Base-by-base conservation (phyloP, 1,140 invertebrate genomes). In the Drosophila navojoa region DNA sequence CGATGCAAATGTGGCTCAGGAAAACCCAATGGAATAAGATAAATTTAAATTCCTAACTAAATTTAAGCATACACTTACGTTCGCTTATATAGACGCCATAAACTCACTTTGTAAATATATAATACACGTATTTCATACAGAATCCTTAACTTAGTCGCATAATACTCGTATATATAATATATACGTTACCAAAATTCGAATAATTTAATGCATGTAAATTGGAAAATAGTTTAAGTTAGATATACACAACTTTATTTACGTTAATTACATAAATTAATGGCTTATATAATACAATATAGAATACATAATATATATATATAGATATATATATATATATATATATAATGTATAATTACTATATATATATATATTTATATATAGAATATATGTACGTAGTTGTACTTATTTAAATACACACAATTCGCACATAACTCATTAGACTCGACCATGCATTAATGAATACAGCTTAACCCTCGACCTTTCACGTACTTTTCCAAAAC, bases 261-360 rank as follows among this genome's bases (percentile, higher is more conserved):
- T 76, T 62, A 77, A 77, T 82, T 86, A 86, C 82, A 86, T 87
- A 87, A 82, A 77, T 86, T 86, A 86, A 77, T 86, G 76, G 82
- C 82, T 86, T 86, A 86, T 85, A 75, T 68, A 64, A 74, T 86
- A 85, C 71, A 68, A 72, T 67, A 74, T 67, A 74, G 57, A 69
- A 57, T 74, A 73, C 60, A 72, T 61, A 58, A 61, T 62, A 76
- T 62, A 44, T 44, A 81, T 74, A 38, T 54, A 61, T 71, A 32
- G 0, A 9, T 32, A 7, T 7, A 6, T 32, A 32, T 42, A 76
- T 64, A 55, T 59, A 44, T 60, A 53, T 67, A 73, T 66, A 71
- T 66, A 54, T 19, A 2, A 81, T 73, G 35, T 62, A 61, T 70
- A 29, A 5, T 5, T 29, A 29, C 19, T 32, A 9, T 9, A 7